A percentile compares a stretch with the other conserved stretches of the same genome.
Conservation (phyloP, 2,113 vertebrate species). For the Otocyon megalotis region DNA sequence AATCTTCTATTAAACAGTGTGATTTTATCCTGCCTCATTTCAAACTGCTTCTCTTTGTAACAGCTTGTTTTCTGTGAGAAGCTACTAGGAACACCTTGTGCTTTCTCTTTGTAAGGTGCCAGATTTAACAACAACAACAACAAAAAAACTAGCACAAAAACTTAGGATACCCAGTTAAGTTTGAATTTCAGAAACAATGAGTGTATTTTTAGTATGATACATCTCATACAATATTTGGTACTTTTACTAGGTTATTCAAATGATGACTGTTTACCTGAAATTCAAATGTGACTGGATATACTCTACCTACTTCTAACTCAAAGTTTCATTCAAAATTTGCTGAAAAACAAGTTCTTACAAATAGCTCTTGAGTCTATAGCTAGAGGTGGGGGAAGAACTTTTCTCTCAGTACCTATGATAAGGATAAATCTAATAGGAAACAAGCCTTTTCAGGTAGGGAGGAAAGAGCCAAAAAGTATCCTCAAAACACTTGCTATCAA, state of each 20-base stretch:
- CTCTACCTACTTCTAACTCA: slow-evolving; percentile 13
- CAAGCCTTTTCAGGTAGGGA: not conserved
- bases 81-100: not conserved
- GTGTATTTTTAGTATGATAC: not conserved
- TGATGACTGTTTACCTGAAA: not conserved
- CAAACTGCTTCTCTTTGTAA: not conserved
- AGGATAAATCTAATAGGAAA: not conserved
- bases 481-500: not conserved
- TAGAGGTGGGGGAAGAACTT: not conserved
- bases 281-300: not conserved
- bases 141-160: not conserved
- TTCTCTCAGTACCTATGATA: not conserved
- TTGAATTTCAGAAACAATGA: slow-evolving; percentile 12
- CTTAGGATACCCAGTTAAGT: not conserved
- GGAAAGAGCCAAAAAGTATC: not conserved
- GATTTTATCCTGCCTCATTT: not conserved
- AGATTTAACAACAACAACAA: not conserved
- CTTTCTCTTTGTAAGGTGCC: not conserved
- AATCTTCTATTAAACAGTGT: not conserved
- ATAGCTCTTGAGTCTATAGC: not conserved
- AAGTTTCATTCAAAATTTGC: not conserved
- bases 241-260: not conserved
- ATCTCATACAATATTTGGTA: not conserved
- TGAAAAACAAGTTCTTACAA: not conserved
- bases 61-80: not conserved